Base-by-base conservation (phyloP, 2,113 vertebrate genomes). In the Microtus ochrogaster region DNA sequence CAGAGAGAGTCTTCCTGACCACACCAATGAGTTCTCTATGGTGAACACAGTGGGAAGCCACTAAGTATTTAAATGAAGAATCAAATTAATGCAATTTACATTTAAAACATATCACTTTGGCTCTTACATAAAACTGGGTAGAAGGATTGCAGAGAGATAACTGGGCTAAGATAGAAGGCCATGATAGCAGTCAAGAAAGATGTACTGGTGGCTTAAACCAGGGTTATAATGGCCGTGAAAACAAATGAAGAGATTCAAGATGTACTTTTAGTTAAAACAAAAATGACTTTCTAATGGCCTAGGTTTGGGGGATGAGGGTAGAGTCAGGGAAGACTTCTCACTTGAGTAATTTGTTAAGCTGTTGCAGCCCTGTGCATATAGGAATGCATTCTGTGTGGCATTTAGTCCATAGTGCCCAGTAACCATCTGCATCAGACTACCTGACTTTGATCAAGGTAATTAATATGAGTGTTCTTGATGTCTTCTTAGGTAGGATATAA, bases 71-170 rank as follows among this genome's bases (percentile, higher is more conserved):
- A 84, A 79, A 1, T 90, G 47, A 61, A n/a, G 49, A 63, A 55
- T 96, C 17, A 90, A 76, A 95, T 55, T 79, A 89, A 97, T 88
- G 41, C 22, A 82, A 74, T 94, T 92, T 61, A 21, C 44, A 85
- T n/a, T 24, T 81, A 79, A 85, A 90, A 55, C 92, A 78, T 94
- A 83, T 49, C 36, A 72, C 44, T 90, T 7, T 9, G 28, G n/a
- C 21, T 91, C 1, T 39, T 78, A 26, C 28, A 78, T 52, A 92
- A 39, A 92, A 87, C 47, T 72, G 58, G 28, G 58, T n/a, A 76
- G 36, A 39, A 92, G 65, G 88, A 22, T 63, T 49, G 3, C 30
- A 82, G 82, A 17, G 36, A 94, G 39, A 91, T 36, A 73, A 72
- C 12, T 17, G 19, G 4, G 3, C 9, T 39, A 90, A 73, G 11